Percentiles rank a stretch among this genome's conserved stretches.
phyloP scores from a whole-genome alignment of 2,797 vertebrate genomes.

The Leptodactylus fallax region DNA sequence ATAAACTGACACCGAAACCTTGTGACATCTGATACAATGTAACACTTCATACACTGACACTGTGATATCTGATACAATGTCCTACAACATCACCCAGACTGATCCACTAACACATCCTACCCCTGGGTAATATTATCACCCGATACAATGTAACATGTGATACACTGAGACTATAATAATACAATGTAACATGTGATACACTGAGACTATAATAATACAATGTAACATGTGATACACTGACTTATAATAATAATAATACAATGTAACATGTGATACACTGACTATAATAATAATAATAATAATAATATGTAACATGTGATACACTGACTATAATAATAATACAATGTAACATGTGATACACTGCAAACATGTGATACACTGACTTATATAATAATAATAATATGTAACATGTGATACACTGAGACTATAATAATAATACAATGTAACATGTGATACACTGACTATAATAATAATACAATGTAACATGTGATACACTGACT shows the following conservation, averaged over 20 bases:
- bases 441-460: not conserved
- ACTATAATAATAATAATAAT: too few species aligned
- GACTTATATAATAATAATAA: too few species aligned
- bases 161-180: too few species aligned
- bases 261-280: not conserved
- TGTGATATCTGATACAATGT: too few species aligned
- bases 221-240: not conserved
- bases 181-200: not conserved
- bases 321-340: too few species aligned
- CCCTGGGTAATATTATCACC: too few species aligned
- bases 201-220: not conserved
- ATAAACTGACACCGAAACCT: not conserved
- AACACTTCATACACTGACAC: not conserved
- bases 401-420: too few species aligned
- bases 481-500: not conserved
- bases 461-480: not conserved
- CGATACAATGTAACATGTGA: not conserved
- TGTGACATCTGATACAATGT: not conserved
- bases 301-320: too few species aligned
- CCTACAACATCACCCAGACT: too few species aligned
- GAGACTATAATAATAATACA: not conserved
- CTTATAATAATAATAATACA: not conserved
- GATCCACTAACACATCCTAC: too few species aligned
- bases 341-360: too few species aligned
- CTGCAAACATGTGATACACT: too few species aligned